Base-by-base conservation (phyloP, 2,797 vertebrate species). In the Thaleichthys pacificus region DNA sequence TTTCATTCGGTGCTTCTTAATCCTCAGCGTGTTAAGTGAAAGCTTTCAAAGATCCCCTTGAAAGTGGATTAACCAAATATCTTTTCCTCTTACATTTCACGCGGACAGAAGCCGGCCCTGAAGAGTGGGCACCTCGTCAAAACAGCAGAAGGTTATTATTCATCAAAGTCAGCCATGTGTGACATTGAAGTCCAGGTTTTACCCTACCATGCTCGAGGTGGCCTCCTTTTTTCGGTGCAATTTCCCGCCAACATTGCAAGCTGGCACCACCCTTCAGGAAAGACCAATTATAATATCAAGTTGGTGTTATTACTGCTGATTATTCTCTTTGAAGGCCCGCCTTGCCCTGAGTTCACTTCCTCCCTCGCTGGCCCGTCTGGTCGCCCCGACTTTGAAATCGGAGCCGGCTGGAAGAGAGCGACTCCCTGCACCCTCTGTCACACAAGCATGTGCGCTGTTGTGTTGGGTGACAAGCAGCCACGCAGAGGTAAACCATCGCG, bases 291-390 rank as follows among this genome's bases (percentile, higher is more conserved):
- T 92, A 85, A 89, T 90, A 92, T 92, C 89, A 82, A 79, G 85
- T 91, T 92, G 82, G 77, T 91, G 91, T 92, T 92, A 88, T 92
- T 93, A 87, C 86, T 90, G 88, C 84, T 93, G 89, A 91, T 93
- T 91, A 88, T 91, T 87, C 77, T 86, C 88, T 86, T 89, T 93
- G 89, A 91, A 90, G 87, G 78, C 77, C 80, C 61, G 54, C 70
- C 77, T 70, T 86, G 84, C 84, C 84, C 42, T 2, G 72, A 85
- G 87, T 89, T 90, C 84, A 87, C 90, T 88, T 90, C 87, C 88
- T 85, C 74, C 77, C 70, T 72, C 68, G 74, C 70, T 69, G 68
- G 75, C 67, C 61, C 74, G 69, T 78, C 49, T 42, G 77, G 77
- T 82, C 66, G 14, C 28, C 32, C 12, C 58, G 76, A 77, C 85